Percentiles rank a stretch among this genome's conserved stretches.
These are phyloP conservation scores for Lucinisca nassula DNA, from an alignment of 2,888 invertebrate genomes.

Conservation along the genomic window DNA sequence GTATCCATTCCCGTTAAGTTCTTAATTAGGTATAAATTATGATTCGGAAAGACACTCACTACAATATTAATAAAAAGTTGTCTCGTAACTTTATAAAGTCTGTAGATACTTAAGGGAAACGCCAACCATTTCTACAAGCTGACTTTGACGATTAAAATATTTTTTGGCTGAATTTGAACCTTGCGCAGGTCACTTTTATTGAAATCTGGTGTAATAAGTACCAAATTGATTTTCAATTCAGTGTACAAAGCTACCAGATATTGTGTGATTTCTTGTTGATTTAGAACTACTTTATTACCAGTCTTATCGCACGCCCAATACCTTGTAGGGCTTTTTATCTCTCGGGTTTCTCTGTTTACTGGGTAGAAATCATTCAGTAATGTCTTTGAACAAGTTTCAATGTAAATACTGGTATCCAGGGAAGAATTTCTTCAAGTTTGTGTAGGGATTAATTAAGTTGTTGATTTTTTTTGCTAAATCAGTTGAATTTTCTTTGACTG, in stretches of 20 bases:
- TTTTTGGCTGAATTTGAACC: too few relatives aligned
- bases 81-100: too few relatives aligned
- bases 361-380: conserved; percentile 31
- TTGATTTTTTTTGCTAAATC: neutral
- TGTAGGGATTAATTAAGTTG: neutral
- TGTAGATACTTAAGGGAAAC: too few relatives aligned
- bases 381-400: conserved; percentile 19
- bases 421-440: neutral
- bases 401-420: conserved; percentile 31
- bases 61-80: too few relatives aligned
- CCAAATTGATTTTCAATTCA: neutral
- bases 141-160: too few relatives aligned
- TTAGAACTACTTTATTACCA: neutral
- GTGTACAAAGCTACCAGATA: neutral
- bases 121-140: too few relatives aligned
- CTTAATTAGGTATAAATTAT: too few relatives aligned
- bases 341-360: neutral
- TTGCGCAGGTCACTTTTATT: too few relatives aligned
- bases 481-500: neutral
- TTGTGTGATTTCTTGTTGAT: neutral
- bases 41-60: too few relatives aligned
- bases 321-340: conserved; percentile 2
- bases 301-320: neutral
- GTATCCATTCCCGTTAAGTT: too few relatives aligned
- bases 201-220: too few relatives aligned